Conservation (phyloP, 2,113 vertebrate species). For the Mohoua ochrocephala region DNA sequence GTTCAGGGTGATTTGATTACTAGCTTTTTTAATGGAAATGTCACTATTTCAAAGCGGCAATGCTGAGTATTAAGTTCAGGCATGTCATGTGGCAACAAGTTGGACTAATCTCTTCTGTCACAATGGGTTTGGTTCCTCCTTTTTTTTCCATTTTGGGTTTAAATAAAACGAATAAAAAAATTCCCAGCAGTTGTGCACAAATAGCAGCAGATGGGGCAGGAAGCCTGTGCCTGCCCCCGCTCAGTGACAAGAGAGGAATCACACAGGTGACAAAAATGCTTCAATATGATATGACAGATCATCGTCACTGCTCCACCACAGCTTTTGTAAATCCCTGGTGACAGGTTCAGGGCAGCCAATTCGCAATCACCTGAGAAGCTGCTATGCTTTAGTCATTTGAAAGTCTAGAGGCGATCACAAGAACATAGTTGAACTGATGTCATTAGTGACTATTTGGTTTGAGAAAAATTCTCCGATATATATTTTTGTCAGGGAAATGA, state of each 20-base stretch:
- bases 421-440: not conserved
- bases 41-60: conserved; percentile 37
- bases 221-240: not conserved
- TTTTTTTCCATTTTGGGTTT: not conserved
- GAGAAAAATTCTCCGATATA: not conserved
- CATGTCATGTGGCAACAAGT: not conserved
- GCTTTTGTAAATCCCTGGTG: not conserved
- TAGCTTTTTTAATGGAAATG: conserved; percentile 34
- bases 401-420: not conserved
- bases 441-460: not conserved
- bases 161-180: not conserved
- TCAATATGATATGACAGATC: not conserved
- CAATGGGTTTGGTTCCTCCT: not conserved
- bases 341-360: not conserved
- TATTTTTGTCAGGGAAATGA: not conserved
- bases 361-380: not conserved
- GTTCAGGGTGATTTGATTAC: conserved; percentile 33
- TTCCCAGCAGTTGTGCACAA: not conserved
- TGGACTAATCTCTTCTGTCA: not conserved
- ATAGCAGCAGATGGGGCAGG: not conserved
- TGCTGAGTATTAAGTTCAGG: not conserved
- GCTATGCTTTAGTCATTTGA: not conserved
- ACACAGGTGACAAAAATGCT: not conserved
- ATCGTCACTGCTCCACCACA: not conserved
- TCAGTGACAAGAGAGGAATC: not conserved